A percentile compares a stretch with the other conserved stretches of the same genome.
These are phyloP conservation scores for Macrotrachela quadricornifera DNA, from an alignment of 1,140 invertebrate genomes.

Conservation along the genomic window DNA sequence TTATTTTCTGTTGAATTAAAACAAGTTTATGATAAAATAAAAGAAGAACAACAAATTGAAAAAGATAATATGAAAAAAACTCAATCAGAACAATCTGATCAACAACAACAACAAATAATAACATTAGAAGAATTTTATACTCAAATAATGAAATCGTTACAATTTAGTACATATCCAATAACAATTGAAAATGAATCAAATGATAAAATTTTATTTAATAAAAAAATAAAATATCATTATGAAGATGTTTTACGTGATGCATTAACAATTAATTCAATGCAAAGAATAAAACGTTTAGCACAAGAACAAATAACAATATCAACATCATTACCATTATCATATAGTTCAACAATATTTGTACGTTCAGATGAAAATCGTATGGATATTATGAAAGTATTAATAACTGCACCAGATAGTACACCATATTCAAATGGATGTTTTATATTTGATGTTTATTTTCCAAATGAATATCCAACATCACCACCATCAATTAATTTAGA, in stretches of 20 bases:
- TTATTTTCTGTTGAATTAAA: too few relatives aligned
- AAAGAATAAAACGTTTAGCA: slow-evolving; percentile 66
- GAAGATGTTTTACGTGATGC: slow-evolving; percentile 35
- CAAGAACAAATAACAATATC: slow-evolving; percentile 87
- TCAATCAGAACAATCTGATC: too few relatives aligned
- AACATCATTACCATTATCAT: slow-evolving; percentile 70
- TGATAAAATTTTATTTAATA: slow-evolving; percentile 47
- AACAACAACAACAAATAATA: not conserved
- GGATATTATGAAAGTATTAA: slow-evolving; percentile 84
- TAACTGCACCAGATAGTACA: slow-evolving; percentile 42
- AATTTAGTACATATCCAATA: slow-evolving; percentile 78
- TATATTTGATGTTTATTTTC: slow-evolving; percentile 36
- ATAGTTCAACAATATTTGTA: slow-evolving; percentile 81
- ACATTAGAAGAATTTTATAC: slow-evolving; percentile 45
- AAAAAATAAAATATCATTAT: slow-evolving; percentile 70
- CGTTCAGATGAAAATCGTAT: slow-evolving; percentile 74
- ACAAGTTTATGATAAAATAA: too few relatives aligned
- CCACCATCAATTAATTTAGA: slow-evolving; percentile 61
- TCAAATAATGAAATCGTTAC: slow-evolving; percentile 59
- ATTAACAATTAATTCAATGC: slow-evolving; percentile 55
- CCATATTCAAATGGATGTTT: slow-evolving; percentile 35
- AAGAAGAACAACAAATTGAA: too few relatives aligned
- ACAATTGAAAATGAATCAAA: slow-evolving; percentile 43
- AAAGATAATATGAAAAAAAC: too few relatives aligned
- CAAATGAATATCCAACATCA: slow-evolving; percentile 31